A percentile compares a stretch with the other conserved stretches of the same genome.
Evolutionary conservation across 2,113 vertebrate species (phyloP).

Genomic region (Globicephala melas): DNA sequence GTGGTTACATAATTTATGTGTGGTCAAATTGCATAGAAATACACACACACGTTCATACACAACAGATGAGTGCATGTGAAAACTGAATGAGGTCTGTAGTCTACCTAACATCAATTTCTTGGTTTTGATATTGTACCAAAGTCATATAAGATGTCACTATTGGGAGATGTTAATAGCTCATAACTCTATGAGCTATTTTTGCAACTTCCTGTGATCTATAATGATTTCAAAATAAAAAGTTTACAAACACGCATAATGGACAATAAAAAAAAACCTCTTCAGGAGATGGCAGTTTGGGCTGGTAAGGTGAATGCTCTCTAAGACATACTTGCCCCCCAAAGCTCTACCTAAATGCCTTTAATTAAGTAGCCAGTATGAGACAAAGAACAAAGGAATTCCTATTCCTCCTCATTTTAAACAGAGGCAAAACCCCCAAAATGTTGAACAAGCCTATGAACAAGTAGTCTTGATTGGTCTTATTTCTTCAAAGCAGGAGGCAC

Average conservation of each 20-base stretch:
- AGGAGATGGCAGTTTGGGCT: not conserved
- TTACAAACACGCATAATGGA: not conserved
- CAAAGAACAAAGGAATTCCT: not conserved
- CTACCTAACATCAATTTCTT: not conserved
- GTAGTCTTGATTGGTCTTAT: not conserved
- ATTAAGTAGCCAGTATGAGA: not conserved
- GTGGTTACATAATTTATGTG: not conserved
- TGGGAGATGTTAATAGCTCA: not conserved
- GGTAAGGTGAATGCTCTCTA: not conserved
- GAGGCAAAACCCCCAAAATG: not conserved
- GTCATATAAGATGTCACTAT: not conserved
- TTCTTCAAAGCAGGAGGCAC: not conserved
- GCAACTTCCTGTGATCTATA: not conserved
- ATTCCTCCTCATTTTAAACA: not conserved
- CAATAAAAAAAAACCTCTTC: not conserved
- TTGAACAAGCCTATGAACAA: not conserved
- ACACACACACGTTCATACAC: not conserved
- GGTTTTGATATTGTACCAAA: not conserved
- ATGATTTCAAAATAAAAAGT: constrained; percentile 33
- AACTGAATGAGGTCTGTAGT: not conserved
- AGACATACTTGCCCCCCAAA: not conserved
- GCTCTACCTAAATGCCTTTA: not conserved
- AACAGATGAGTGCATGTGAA: not conserved
- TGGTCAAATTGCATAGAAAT: not conserved
- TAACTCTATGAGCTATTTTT: not conserved